phyloP scores from a whole-genome alignment of 2,113 vertebrate genomes.

The Sorex araneus region DNA sequence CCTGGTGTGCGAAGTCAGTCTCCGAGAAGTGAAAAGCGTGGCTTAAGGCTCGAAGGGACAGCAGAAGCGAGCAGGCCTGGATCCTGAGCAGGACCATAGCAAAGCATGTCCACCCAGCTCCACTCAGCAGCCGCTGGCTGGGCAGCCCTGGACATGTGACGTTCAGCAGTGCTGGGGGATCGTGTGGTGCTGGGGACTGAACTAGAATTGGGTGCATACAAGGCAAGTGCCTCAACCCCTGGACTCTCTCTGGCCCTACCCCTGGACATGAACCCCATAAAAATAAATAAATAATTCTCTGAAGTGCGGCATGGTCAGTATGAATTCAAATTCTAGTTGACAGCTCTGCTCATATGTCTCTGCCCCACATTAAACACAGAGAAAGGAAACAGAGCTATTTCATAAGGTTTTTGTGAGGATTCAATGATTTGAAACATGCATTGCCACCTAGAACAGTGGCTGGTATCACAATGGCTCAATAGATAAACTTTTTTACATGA shows the following conservation, averaged over 20 bases:
- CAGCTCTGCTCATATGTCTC: not conserved
- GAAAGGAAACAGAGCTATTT: not conserved
- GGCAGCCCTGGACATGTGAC: too few relatives aligned
- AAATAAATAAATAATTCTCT: too few relatives aligned
- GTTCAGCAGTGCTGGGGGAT: not conserved
- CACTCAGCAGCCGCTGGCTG: too few relatives aligned
- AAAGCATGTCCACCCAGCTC: too few relatives aligned
- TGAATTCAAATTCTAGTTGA: not conserved
- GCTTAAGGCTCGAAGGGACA: too few relatives aligned
- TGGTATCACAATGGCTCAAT: not conserved
- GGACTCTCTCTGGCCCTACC: not conserved
- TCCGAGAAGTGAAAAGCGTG: not conserved
- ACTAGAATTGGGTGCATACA: too few relatives aligned
- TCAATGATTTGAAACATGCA: not conserved
- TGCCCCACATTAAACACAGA: not conserved
- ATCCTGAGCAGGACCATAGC: too few relatives aligned
- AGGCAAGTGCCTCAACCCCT: too few relatives aligned
- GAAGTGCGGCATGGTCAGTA: not conserved
- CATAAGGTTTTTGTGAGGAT: not conserved
- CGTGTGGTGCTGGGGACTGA: too few relatives aligned
- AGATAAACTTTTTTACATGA: not conserved
- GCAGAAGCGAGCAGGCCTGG: too few relatives aligned
- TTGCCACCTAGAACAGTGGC: not conserved
- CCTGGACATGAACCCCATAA: not conserved
- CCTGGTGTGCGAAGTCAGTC: not conserved